A percentile compares a stretch with the other conserved stretches of the same genome.
phyloP scores from a whole-genome alignment of 2,888 invertebrate species.

The Andrena minutula region DNA sequence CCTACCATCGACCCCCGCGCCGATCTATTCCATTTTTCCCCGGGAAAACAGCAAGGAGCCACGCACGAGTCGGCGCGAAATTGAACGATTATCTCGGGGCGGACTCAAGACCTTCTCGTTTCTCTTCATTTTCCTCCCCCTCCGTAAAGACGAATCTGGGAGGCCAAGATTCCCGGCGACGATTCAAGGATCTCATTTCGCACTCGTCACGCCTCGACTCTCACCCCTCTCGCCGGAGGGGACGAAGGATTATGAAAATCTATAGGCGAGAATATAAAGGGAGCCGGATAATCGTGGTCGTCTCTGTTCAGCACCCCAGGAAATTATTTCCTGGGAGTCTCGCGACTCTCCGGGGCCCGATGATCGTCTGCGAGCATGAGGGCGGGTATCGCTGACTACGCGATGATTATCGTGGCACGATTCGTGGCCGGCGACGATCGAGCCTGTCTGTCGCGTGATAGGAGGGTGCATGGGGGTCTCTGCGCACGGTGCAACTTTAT shows the following conservation, averaged over 20 bases:
- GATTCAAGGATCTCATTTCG: slow-evolving; percentile 57
- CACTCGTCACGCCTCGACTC: slow-evolving; percentile 48
- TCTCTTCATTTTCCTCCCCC: background rate
- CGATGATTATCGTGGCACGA: slow-evolving; percentile 59
- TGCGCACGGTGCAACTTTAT: background rate
- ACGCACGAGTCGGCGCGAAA: slow-evolving; percentile 10
- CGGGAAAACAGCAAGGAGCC: background rate
- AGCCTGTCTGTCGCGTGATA: slow-evolving; percentile 41
- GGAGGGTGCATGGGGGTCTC: slow-evolving; percentile 14
- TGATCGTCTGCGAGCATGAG: slow-evolving; percentile 47
- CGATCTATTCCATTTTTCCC: background rate
- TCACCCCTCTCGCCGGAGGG: slow-evolving; percentile 33
- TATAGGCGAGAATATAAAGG: slow-evolving; percentile 39
- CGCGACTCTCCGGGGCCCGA: slow-evolving; percentile 56
- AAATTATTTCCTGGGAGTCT: slow-evolving; percentile 64
- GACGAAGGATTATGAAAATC: slow-evolving; percentile 69
- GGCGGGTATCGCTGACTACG: slow-evolving; percentile 55
- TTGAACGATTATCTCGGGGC: slow-evolving; percentile 8
- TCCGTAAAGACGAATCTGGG: slow-evolving; percentile 1
- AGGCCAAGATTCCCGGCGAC: slow-evolving; percentile 26
- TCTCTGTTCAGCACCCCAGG: slow-evolving; percentile 27
- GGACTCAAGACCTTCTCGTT: slow-evolving; percentile 9
- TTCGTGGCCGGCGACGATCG: slow-evolving; percentile 32
- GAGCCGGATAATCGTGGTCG: slow-evolving; percentile 47
- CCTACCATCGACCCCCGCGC: background rate